These are phyloP conservation scores for Tenebrio molitor DNA, from an alignment of 1,140 invertebrate species.

Conservation along the genomic window DNA sequence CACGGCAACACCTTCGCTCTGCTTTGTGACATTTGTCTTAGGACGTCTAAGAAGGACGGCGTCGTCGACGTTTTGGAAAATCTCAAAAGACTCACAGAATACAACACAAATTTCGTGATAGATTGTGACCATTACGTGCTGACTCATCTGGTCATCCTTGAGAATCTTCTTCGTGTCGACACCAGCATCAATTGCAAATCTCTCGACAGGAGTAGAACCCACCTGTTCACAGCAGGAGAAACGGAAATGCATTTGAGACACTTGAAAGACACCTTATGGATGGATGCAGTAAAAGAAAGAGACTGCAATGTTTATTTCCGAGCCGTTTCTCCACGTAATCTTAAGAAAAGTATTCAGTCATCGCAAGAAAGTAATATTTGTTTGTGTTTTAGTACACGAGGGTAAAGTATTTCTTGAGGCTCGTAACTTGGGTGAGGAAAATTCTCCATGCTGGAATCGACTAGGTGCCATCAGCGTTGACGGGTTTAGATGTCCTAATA, in stretches of 20 bases:
- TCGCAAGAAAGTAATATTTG: too few species aligned
- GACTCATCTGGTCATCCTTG: slow-evolving; percentile 61
- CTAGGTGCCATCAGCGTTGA: slow-evolving; percentile 55
- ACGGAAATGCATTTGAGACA: slow-evolving; percentile 53
- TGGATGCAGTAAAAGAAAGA: too few species aligned
- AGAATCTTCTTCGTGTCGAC: slow-evolving; percentile 55
- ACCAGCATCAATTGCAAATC: slow-evolving; percentile 58
- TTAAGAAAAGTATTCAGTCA: too few species aligned
- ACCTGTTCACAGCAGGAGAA: background rate
- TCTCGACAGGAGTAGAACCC: slow-evolving; percentile 44
- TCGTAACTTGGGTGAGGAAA: slow-evolving; percentile 39
- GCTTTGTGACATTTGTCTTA: slow-evolving; percentile 83
- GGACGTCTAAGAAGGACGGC: slow-evolving; percentile 73
- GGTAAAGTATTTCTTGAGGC: slow-evolving; percentile 43
- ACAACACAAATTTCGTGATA: slow-evolving; percentile 87
- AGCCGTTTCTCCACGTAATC: too few species aligned
- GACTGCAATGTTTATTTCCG: too few species aligned
- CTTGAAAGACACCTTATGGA: too few species aligned
- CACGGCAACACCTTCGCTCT: slow-evolving; percentile 88
- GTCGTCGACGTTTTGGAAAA: slow-evolving; percentile 87
- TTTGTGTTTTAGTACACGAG: slow-evolving; percentile 43
- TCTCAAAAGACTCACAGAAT: slow-evolving; percentile 83
- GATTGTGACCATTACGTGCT: slow-evolving; percentile 63
- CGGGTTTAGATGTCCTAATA: slow-evolving; percentile 49
- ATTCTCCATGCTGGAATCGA: slow-evolving; percentile 54